Conservation (phyloP, 2,888 invertebrate genomes). For the Quadriops clusia region DNA sequence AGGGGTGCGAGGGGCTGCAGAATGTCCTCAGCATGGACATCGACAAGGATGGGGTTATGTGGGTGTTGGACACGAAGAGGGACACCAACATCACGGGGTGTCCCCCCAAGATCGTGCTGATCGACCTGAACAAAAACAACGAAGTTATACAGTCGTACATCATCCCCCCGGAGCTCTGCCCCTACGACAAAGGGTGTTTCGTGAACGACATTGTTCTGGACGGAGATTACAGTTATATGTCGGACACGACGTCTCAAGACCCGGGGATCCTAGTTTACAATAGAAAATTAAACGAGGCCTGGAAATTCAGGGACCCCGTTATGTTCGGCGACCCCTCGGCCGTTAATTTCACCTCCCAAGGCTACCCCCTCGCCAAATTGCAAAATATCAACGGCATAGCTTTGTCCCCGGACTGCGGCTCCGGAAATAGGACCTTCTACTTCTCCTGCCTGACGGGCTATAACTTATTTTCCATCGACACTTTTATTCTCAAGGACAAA, state of each 20-base stretch:
- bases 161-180: constrained; percentile 36
- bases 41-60: constrained; percentile 58
- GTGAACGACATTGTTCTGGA: constrained; percentile 58
- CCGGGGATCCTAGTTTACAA: constrained; percentile 59
- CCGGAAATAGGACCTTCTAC: constrained; percentile 39
- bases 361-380: no score
- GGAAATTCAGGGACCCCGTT: constrained; percentile 52
- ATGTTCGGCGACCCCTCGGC: constrained; percentile 48
- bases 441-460: constrained; percentile 53
- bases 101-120: constrained; percentile 10
- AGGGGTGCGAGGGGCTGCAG: constrained; percentile 53
- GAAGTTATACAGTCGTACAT: constrained; percentile 9
- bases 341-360: no score
- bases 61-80: constrained; percentile 56
- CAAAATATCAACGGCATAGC: constrained; percentile 1
- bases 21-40: constrained; percentile 64
- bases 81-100: constrained; percentile 21
- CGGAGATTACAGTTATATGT: constrained; percentile 51
- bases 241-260: constrained; percentile 49
- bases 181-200: constrained; percentile 41
- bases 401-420: constrained; percentile 10
- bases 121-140: constrained; percentile 10
- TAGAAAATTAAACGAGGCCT: constrained; percentile 40
- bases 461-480: constrained; percentile 48
- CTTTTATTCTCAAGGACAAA: constrained; percentile 44